Conservation (phyloP, 2,113 vertebrate genomes). For the Raphicerus campestris region DNA sequence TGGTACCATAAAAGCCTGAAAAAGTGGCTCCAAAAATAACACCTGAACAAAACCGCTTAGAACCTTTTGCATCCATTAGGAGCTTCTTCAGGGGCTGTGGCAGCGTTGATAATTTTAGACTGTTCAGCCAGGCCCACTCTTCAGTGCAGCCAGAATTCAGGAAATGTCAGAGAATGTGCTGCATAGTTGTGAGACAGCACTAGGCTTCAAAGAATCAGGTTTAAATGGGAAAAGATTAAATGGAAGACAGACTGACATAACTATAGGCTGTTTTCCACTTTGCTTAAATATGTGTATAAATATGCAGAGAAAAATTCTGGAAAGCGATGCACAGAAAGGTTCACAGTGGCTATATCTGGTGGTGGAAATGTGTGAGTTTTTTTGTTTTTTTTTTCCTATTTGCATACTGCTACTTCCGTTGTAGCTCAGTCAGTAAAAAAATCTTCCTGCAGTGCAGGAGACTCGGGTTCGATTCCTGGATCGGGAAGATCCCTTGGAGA, state of each 20-base stretch:
- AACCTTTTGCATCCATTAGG: neutral
- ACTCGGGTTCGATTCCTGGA: rapidly evolving
- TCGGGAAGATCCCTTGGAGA: neutral
- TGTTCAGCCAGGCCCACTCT: neutral
- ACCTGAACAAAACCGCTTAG: neutral
- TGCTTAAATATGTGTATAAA: neutral
- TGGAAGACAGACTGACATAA: neutral
- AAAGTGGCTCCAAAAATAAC: neutral
- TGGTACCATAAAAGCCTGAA: neutral
- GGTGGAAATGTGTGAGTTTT: neutral
- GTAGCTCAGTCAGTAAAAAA: neutral
- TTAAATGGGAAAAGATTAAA: neutral
- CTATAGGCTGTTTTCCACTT: neutral
- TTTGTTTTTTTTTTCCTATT: neutral
- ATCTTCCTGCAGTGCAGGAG: neutral
- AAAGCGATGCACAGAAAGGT: neutral
- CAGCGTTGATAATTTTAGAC: neutral
- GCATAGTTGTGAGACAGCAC: neutral
- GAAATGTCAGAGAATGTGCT: neutral
- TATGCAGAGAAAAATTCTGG: neutral
- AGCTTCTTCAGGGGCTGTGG: neutral
- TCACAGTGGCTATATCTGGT: neutral
- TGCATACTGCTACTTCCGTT: neutral
- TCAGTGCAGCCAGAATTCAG: neutral
- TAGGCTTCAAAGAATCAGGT: neutral